Evolutionary conservation across 2,888 invertebrate species (phyloP), one percentile per base, ranked within the genome.

Genomic region (Torymus texanus): DNA sequence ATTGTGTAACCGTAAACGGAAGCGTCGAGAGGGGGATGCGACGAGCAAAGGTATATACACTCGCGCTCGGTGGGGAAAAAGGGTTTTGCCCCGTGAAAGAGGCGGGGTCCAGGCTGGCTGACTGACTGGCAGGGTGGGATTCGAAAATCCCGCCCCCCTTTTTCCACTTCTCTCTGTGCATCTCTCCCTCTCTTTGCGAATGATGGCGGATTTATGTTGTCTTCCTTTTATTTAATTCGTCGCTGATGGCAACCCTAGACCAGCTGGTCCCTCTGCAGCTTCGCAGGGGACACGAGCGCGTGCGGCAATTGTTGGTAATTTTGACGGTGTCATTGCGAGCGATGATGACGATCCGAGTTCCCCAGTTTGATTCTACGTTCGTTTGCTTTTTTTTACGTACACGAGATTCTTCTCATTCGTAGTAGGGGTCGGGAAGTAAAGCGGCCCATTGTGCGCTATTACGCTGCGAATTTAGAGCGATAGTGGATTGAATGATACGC

Each of bases 91-190:
- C 63, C 72, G 66, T 58, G 53, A 76, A 24, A 51, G 65, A 75
- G 68, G 77, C 72, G 56, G 56, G 75, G 77, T 41, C 41, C 41
- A 41, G 8, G 41, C 41, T 41, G 41, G 41, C 41, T 41, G 41
- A 41, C 8, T 41, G 41, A 41, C 41, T 41, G 41, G 41, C 41
- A 51, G 73, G 63, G 78, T 77, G 66, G 80, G 72, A 75, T 74
- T 68, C 63, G 50, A 79, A 81, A 79, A 78, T 81, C 80, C 72
- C 75, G 68, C 79, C 74, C 56, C 55, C 61, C 67, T 78, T 55
- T 73, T 59, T 41, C 55, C 29, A 41, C 41, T 41, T 41, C 53
- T 13, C 29, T 24, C 4, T 21, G 12, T 13, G 41, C 50, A 58
- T 10, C 10, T 56, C 14, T 50, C 16, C 14, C 59, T 59, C 51